These are phyloP conservation scores for Macquaria australasica DNA, from an alignment of 2,113 vertebrate genomes.

Conservation along the genomic window DNA sequence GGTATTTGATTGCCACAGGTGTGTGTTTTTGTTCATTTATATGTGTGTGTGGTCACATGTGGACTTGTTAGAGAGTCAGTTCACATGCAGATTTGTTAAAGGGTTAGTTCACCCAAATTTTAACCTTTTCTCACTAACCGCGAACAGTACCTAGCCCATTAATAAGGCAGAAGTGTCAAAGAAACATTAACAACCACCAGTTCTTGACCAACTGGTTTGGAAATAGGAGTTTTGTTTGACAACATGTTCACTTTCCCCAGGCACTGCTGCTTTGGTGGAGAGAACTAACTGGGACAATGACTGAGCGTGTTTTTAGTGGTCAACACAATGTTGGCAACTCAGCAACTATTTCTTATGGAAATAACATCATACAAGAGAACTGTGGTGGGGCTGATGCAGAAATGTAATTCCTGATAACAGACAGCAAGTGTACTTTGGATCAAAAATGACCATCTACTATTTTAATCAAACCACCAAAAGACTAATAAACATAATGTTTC, in stretches of 20 bases:
- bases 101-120: not conserved
- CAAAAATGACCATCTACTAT: not conserved
- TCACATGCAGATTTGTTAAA: not conserved
- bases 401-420: slow-evolving; percentile 17
- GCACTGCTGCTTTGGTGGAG: slow-evolving; percentile 20
- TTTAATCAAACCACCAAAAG: not conserved
- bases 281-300: slow-evolving; percentile 43
- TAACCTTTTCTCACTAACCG: too few species aligned
- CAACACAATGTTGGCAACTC: slow-evolving; percentile 8
- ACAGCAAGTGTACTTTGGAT: slow-evolving; percentile 16
- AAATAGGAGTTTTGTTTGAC: slow-evolving; percentile 39
- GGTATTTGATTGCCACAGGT: slow-evolving; percentile 19
- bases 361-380: slow-evolving; percentile 17
- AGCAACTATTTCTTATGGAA: slow-evolving; percentile 11
- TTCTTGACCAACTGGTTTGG: slow-evolving; percentile 70
- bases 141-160: not conserved
- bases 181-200: slow-evolving; percentile 28
- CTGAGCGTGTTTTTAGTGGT: slow-evolving; percentile 33
- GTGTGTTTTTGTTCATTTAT: not conserved
- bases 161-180: not conserved
- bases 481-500: slow-evolving; percentile 6
- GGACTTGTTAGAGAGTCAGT: not conserved
- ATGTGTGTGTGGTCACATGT: not conserved
- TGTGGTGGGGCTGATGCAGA: not conserved
- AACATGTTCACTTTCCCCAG: slow-evolving; percentile 43